Percentiles rank a stretch among this genome's conserved stretches.
Evolutionary conservation across 2,797 vertebrate species (phyloP).

Genomic region (Nyctibius grandis): DNA sequence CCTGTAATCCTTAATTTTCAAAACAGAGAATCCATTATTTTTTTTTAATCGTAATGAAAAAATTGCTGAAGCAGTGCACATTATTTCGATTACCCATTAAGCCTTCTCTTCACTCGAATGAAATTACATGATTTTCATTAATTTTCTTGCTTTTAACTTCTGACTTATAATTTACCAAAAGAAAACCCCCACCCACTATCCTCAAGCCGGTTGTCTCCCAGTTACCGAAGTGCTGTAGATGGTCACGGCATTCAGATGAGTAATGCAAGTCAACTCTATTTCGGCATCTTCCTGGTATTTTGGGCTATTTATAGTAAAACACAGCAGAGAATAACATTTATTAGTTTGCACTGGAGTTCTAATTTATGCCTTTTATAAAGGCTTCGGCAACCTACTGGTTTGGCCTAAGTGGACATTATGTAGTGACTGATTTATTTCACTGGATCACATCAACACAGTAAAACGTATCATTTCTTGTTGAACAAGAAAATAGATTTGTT

Average conservation of each 20-base stretch:
- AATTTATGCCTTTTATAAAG: background rate
- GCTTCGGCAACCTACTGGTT: background rate
- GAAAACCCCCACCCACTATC: background rate
- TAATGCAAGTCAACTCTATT: background rate
- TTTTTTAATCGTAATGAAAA: conserved; percentile 34
- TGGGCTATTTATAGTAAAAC: background rate
- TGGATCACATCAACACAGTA: background rate
- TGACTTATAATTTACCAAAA: background rate
- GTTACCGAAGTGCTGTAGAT: background rate
- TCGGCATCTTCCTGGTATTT: background rate
- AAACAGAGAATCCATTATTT: background rate
- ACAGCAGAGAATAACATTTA: background rate
- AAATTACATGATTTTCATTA: background rate
- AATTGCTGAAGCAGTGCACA: conserved; percentile 4
- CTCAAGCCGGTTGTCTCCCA: background rate
- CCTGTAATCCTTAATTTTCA: conserved; percentile 36
- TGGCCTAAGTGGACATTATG: background rate
- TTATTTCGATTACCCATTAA: background rate
- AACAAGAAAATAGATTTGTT: background rate
- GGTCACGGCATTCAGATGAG: background rate
- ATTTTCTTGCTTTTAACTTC: conserved; percentile 18
- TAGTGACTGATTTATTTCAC: background rate
- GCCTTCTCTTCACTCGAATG: background rate
- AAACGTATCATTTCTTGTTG: background rate
- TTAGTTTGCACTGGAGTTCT: background rate